phyloP scores from a whole-genome alignment of 2,888 invertebrate genomes.

The Machimus rusticus region DNA sequence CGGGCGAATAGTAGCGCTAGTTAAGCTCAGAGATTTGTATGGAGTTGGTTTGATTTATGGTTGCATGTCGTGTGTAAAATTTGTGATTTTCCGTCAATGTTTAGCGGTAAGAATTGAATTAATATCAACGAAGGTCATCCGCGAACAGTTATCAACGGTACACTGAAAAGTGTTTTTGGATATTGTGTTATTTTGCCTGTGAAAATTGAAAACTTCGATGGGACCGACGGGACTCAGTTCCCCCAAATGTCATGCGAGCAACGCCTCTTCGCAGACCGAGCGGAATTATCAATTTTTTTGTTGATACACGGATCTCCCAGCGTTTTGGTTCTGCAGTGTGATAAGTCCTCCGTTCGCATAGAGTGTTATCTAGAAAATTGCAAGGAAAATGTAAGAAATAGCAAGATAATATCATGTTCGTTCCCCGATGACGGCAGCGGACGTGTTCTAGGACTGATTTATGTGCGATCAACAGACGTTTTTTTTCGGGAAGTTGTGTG shows the following conservation, averaged over 20 bases:
- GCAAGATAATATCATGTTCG: neutral
- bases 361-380: neutral
- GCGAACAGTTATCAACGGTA: neutral
- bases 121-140: neutral
- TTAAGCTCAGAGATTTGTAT: neutral
- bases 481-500: neutral
- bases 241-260: slow-evolving; percentile 22
- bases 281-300: slow-evolving; percentile 23
- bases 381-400: slow-evolving; percentile 19
- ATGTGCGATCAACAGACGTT: neutral
- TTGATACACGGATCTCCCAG: slow-evolving; percentile 13
- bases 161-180: neutral
- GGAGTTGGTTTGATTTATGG: slow-evolving; percentile 31
- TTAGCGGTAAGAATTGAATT: slow-evolving; percentile 42
- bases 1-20: neutral
- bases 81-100: slow-evolving; percentile 42
- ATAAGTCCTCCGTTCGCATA: neutral
- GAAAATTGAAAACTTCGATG: neutral
- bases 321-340: neutral
- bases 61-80: slow-evolving; percentile 32
- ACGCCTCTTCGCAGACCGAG: neutral
- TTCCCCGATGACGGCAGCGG: slow-evolving; percentile 7
- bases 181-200: neutral
- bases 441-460: neutral
- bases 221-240: neutral